Conservation (phyloP, 2,797 vertebrate genomes). For the Pantherophis vulpinus region DNA sequence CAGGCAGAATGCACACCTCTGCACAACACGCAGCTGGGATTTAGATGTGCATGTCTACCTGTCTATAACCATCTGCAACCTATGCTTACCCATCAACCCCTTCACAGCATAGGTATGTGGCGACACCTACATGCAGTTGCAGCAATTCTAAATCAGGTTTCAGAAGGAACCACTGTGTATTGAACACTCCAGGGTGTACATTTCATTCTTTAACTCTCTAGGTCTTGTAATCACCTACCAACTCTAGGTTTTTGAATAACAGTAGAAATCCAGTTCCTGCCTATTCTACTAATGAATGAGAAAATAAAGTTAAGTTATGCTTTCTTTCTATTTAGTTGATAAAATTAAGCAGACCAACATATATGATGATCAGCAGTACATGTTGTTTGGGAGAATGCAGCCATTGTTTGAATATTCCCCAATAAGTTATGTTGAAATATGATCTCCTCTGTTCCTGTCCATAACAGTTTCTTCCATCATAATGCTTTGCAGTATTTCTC, state of each 20-base stretch:
- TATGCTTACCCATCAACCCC: neutral
- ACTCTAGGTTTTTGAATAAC: neutral
- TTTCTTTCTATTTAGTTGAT: neutral
- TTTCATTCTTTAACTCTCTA: neutral
- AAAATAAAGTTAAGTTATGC: neutral
- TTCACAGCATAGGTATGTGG: neutral
- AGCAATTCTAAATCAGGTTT: neutral
- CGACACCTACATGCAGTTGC: neutral
- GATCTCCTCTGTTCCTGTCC: neutral
- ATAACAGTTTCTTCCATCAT: neutral
- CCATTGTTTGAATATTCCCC: neutral
- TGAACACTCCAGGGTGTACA: neutral
- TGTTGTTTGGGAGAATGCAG: neutral
- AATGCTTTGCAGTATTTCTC: neutral
- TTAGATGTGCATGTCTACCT: neutral
- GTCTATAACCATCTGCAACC: neutral
- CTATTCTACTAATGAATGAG: neutral
- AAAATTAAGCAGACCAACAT: neutral
- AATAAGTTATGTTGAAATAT: neutral
- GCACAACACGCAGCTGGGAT: neutral
- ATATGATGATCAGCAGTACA: neutral
- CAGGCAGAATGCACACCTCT: neutral
- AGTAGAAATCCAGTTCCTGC: neutral
- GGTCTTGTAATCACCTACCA: neutral
- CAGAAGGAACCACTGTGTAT: neutral